Evolutionary conservation across 2,113 vertebrate species (phyloP), one percentile per base, ranked within the genome.

Genomic region (Vanacampus margaritifer): DNA sequence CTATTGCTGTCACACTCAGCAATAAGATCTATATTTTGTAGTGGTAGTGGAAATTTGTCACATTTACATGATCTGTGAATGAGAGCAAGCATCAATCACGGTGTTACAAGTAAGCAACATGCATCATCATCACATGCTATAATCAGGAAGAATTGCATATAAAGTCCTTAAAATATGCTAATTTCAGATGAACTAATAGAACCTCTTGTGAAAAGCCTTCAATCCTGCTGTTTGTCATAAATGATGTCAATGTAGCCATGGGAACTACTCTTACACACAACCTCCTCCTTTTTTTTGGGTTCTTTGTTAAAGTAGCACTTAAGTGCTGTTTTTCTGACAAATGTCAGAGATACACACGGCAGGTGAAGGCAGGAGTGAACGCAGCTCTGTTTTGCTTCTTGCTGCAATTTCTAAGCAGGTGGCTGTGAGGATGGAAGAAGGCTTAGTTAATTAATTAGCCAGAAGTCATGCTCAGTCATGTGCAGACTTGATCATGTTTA

Each of bases 231-330:
- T 90, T 91, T 84, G 76, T 90, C 79, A 88, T 90, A 88, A 82
- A 89, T 93, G 89, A 95, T 93, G 94, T 96, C 93, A 95, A 72
- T 76, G 89, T 95, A 90, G 91, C 92, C 92, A 94, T 94, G 92
- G 93, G 91, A 94, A 97, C 95, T 80, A 91, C 91, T 93, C 89
- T 91, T 91, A 91, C 3, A n/a, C n/a, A n/a, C n/a, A n/a, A n/a
- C 69, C 37, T 64, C 84, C 70, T 90, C 85, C 71, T 72, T 77
- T 76, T 78, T n/a, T n/a, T n/a, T n/a, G n/a, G n/a, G 75, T 80
- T 65, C 88, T 89, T 87, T 84, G 86, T 90, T 84, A 89, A 88
- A 91, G 84, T 85, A 78, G 90, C 90, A 91, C 91, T 92, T 87
- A 84, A 89, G 87, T 79, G 80, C 75, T 79, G 76, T 86, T 90